Percentiles rank a stretch among this genome's conserved stretches.
phyloP scores from a whole-genome alignment of 2,113 vertebrate genomes.

The Galeopterus variegatus region DNA sequence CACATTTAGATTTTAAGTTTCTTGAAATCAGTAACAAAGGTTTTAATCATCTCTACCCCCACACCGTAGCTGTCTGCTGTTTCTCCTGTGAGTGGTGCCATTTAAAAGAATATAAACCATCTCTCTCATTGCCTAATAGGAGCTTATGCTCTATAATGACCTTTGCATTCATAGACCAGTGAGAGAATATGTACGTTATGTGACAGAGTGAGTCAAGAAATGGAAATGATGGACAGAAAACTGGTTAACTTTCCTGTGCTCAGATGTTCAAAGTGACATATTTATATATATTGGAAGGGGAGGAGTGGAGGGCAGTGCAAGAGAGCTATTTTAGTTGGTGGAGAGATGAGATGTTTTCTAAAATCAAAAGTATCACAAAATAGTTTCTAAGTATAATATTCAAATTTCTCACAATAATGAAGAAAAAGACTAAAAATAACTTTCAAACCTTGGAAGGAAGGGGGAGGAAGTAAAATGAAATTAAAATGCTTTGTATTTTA shows the following conservation, averaged over 20 bases:
- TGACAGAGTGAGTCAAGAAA: neutral
- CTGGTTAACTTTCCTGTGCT: neutral
- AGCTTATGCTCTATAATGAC: neutral
- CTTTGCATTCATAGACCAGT: neutral
- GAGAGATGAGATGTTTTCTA: neutral
- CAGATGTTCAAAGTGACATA: constrained; percentile 9
- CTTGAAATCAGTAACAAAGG: neutral
- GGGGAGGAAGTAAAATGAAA: neutral
- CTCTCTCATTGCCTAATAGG: neutral
- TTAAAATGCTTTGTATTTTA: constrained; percentile 34
- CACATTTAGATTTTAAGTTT: neutral
- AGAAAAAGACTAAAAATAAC: constrained; percentile 31
- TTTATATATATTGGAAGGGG: neutral
- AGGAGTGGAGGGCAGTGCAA: neutral
- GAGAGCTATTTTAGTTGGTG: constrained; percentile 2
- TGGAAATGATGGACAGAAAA: neutral
- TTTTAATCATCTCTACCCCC: neutral
- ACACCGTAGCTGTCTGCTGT: neutral
- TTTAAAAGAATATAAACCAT: neutral
- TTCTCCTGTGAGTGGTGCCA: neutral
- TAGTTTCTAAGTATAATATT: neutral
- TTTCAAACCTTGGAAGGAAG: constrained; percentile 20
- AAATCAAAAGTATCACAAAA: constrained; percentile 8
- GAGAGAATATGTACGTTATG: neutral
- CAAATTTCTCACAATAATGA: constrained; percentile 44